phyloP scores from a whole-genome alignment of 2,888 invertebrate genomes.

The Notodonta dromedarius region DNA sequence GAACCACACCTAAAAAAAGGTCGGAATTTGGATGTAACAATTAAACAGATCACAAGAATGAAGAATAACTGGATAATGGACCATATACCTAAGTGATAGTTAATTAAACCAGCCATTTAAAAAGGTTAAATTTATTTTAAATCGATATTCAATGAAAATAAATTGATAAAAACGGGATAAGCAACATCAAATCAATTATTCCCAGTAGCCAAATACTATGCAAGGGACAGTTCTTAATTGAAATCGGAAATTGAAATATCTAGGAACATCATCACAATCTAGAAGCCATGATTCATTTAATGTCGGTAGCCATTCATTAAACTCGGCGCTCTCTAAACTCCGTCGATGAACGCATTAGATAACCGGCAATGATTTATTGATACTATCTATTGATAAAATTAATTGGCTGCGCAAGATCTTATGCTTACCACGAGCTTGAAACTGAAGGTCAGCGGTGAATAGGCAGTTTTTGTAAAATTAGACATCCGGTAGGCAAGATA shows the following conservation, averaged over 20 bases:
- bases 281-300: not conserved
- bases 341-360: conserved; percentile 8
- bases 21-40: too few relatives aligned
- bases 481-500: not conserved
- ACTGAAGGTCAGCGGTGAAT: conserved; percentile 12
- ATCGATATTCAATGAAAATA: too few relatives aligned
- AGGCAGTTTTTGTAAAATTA: conserved; percentile 8
- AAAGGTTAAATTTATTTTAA: too few relatives aligned
- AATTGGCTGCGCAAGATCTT: conserved; percentile 18
- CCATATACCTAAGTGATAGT: too few relatives aligned
- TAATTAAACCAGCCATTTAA: too few relatives aligned
- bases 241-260: not conserved
- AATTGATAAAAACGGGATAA: not conserved
- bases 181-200: not conserved
- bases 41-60: too few relatives aligned
- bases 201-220: not conserved
- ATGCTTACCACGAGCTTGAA: not conserved
- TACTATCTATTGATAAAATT: conserved; percentile 18
- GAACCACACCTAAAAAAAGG: not conserved
- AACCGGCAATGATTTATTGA: conserved; percentile 16
- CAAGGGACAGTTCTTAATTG: not conserved
- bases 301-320: conserved; percentile 7
- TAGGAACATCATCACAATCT: not conserved
- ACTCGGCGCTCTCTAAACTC: conserved; percentile 9
- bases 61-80: too few relatives aligned